Conservation (phyloP, 2,888 invertebrate species). For the Gastracanthus pulcherrimus region DNA sequence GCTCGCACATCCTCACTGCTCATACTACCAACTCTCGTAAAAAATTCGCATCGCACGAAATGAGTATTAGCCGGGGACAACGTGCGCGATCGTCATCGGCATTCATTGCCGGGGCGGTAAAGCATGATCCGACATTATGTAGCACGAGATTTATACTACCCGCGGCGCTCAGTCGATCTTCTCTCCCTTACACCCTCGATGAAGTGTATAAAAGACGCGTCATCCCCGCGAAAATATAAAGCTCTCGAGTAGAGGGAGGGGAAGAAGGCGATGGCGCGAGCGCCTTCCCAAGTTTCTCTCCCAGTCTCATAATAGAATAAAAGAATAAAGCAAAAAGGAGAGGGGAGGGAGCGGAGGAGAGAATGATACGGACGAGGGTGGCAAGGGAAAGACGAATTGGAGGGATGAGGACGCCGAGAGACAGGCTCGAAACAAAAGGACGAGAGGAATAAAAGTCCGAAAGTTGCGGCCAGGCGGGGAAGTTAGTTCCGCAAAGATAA, state of each 20-base stretch:
- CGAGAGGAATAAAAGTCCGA: background rate
- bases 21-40: too few species aligned
- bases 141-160: background rate
- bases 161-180: background rate
- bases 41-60: background rate
- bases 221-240: background rate
- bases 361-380: background rate
- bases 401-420: background rate
- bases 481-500: conserved; percentile 17
- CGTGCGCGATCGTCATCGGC: background rate
- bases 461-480: conserved; percentile 10
- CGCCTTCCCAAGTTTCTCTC: background rate
- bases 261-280: background rate
- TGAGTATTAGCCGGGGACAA: background rate
- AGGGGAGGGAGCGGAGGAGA: too few species aligned
- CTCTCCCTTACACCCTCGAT: background rate
- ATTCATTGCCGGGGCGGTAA: background rate
- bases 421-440: background rate
- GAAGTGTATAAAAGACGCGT: background rate
- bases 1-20: background rate
- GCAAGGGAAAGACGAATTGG: background rate
- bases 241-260: background rate
- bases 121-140: background rate
- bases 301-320: background rate
- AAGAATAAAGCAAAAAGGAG: too few species aligned